A percentile compares a stretch with the other conserved stretches of the same genome.
phyloP scores from a whole-genome alignment of 2,113 vertebrate genomes.

The Nerophis lumbriciformis region DNA sequence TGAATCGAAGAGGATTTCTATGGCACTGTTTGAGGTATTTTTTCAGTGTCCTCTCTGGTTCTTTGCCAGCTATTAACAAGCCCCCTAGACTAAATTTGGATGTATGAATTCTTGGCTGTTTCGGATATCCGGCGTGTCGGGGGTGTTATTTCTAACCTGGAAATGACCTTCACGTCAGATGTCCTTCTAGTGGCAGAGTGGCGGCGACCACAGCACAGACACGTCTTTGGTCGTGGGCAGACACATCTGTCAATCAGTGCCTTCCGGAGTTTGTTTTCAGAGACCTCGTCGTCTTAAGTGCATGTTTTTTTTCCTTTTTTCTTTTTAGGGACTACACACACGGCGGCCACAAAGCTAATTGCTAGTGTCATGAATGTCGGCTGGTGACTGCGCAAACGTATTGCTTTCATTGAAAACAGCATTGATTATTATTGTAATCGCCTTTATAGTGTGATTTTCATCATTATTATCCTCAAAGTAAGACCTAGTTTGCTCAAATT shows the following conservation, averaged over 20 bases:
- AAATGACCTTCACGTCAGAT: constrained; percentile 55
- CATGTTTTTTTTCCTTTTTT: constrained; percentile 38
- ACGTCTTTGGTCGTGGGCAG: constrained; percentile 60
- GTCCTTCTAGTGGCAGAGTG: constrained; percentile 39
- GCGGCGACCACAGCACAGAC: constrained; percentile 50
- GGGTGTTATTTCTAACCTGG: constrained; percentile 57
- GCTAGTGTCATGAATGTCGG: constrained; percentile 42
- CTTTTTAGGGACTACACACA: constrained; percentile 33
- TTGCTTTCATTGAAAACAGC: constrained; percentile 15
- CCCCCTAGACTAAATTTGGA: constrained; percentile 53
- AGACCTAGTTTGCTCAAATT: no score
- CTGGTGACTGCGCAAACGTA: constrained; percentile 15
- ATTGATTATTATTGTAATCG: constrained; percentile 5
- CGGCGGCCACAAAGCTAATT: constrained; percentile 54
- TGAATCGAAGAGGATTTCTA: background rate
- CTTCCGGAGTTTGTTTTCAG: constrained; percentile 71
- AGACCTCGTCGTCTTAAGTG: constrained; percentile 46
- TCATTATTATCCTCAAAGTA: background rate
- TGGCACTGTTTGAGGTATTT: background rate
- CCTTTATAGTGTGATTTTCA: background rate
- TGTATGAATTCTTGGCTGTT: constrained; percentile 39
- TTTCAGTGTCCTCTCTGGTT: no score
- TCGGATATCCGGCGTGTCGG: constrained; percentile 66
- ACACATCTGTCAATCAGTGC: constrained; percentile 56
- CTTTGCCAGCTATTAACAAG: constrained; percentile 37